Evolutionary conservation across 2,113 vertebrate genomes (phyloP), one percentile per base, ranked within the genome.

Genomic region (Rhinolophus sinicus): DNA sequence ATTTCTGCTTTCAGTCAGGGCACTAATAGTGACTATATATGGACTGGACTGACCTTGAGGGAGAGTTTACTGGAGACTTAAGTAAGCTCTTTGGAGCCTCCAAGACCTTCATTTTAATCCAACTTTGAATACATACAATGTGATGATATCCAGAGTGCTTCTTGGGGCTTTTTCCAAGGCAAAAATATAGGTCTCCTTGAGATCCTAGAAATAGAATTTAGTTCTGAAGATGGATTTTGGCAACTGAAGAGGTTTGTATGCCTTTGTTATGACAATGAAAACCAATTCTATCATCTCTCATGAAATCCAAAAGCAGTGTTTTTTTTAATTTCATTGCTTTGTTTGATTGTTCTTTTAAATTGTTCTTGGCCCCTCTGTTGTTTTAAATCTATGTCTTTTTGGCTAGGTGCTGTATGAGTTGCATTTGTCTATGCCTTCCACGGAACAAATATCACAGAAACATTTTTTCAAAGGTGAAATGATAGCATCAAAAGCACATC

Each of bases 311-410:
- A 85, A 73, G 40, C 50, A 94, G 13, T n/a, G n/a, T 44, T 69
- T 56, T 89, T 89, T 88, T 85, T 44, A 65, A 65, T 90, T 90
- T 82, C 54, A 18, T 65, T 82, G 33, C 4, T 93, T 87, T 82
- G 33, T 52, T 78, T 35, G 35, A 44, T 40, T 77, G 78, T 44
- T 9, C 21, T 84, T 87, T 72, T 52, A 44, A 69, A 67, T 78
- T 84, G 14, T 54, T 80, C 82, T 93, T 88, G 58, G 35, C 26
- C 19, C 30, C 26, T 6, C 33, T 30, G 21, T 22, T 64, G 58
- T 80, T 94, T 93, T 62, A 62, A 88, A 64, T 88, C n/a, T 62
- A 4, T 47, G n/a, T 75, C 40, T 88, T 73, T 90, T 73, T 67
- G 76, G 24, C 47, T 77, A 50, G 0, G 38, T 60, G 58, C 50